Evolutionary conservation across 2,113 vertebrate species (phyloP).

Genomic region (Otis tarda): DNA sequence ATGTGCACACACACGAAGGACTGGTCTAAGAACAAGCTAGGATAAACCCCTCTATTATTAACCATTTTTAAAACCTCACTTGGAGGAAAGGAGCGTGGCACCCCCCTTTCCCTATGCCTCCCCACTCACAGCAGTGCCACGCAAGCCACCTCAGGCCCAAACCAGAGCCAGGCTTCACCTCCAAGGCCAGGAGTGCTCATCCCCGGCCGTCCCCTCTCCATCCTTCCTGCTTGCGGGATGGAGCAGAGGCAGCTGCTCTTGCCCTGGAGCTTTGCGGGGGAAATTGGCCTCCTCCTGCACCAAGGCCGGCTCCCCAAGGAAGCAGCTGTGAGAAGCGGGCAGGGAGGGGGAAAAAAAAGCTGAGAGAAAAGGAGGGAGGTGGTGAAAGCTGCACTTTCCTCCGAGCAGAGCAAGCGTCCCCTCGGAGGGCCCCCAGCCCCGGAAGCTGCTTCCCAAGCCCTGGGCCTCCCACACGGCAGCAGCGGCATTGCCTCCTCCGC

Average conservation of each 20-base stretch:
- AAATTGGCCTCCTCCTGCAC: neutral
- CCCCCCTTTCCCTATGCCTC: neutral
- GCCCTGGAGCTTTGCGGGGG: neutral
- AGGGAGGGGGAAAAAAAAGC: neutral
- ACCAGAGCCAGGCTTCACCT: neutral
- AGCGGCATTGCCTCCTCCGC: neutral
- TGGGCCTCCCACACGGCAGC: slow-evolving; percentile 52
- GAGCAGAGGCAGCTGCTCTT: neutral
- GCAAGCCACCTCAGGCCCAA: neutral
- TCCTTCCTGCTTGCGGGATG: neutral
- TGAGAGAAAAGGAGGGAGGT: neutral
- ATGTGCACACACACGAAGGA: accelerated
- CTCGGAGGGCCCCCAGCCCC: slow-evolving; percentile 47
- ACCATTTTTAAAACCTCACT: neutral
- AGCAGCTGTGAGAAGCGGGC: slow-evolving; percentile 4
- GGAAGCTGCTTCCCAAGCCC: slow-evolving; percentile 21
- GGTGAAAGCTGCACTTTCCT: slow-evolving; percentile 1
- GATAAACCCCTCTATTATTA: neutral
- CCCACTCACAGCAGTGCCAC: neutral
- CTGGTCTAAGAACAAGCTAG: neutral
- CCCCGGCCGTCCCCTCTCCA: neutral
- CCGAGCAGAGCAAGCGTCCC: neutral
- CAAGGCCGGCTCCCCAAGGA: neutral
- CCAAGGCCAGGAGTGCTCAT: neutral
- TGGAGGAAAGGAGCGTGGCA: neutral